These are phyloP conservation scores for Pseudomugil gertrudae DNA, from an alignment of 2,797 vertebrate genomes.

Conservation along the genomic window DNA sequence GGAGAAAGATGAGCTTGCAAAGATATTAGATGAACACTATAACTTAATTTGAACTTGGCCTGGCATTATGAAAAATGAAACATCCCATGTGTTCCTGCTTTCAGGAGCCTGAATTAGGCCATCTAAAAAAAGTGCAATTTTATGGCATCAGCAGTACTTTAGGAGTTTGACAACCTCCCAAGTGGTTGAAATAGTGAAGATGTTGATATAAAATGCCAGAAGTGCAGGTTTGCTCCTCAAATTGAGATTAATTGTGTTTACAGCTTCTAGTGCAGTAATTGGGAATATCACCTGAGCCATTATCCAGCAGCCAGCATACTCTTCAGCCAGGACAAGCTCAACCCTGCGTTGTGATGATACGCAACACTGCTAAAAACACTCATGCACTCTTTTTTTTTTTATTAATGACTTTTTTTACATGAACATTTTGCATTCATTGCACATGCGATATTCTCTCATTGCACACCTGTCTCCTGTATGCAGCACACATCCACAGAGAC, in stretches of 20 bases:
- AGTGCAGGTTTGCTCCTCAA: conserved; percentile 42
- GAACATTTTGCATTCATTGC: conserved; percentile 23
- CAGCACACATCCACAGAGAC: conserved; percentile 20
- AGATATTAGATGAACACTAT: not conserved
- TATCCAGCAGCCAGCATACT: conserved; percentile 6
- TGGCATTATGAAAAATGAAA: conserved; percentile 44
- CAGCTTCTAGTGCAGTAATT: conserved; percentile 35
- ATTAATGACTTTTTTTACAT: not conserved
- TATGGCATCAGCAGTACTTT: conserved; percentile 52
- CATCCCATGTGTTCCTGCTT: conserved; percentile 10
- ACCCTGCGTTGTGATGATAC: not conserved
- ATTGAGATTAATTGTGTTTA: conserved; percentile 70
- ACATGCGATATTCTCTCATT: not conserved
- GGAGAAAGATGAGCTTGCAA: not conserved
- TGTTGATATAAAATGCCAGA: conserved; percentile 50
- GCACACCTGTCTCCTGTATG: conserved; percentile 33
- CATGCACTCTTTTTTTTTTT: conserved; percentile 5
- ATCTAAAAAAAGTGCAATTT: conserved; percentile 33
- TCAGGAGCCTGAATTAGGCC: conserved; percentile 31
- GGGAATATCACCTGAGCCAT: conserved; percentile 40
- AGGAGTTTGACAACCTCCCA: conserved; percentile 36
- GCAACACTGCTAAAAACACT: conserved; percentile 8
- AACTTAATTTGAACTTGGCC: conserved; percentile 18
- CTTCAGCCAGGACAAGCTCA: not conserved
- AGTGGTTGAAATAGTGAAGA: conserved; percentile 26